These are phyloP conservation scores for Otolemur crassicaudatus DNA, from an alignment of 2,797 vertebrate species.

Conservation along the genomic window DNA sequence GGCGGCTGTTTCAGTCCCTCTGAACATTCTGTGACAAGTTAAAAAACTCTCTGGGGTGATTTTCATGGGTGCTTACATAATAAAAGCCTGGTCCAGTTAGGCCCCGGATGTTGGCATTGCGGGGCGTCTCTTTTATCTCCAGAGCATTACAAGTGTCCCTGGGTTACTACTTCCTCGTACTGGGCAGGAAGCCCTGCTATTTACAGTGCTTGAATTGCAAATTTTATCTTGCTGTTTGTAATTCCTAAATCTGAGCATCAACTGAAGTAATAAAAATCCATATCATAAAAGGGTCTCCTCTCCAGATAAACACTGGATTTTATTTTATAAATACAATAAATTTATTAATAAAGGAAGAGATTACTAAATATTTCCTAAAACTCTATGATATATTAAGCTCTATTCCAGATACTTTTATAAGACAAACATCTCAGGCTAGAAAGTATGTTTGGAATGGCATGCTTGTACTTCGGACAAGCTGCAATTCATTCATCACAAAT, in stretches of 20 bases:
- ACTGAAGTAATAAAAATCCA: background rate
- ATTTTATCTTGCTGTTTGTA: background rate
- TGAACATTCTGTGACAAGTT: background rate
- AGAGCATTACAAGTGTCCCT: background rate
- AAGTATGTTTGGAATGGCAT: background rate
- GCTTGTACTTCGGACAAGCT: background rate
- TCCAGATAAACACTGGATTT: constrained; percentile 4
- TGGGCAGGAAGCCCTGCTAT: background rate
- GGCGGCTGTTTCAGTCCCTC: background rate
- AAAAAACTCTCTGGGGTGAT: background rate
- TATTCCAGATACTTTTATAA: background rate
- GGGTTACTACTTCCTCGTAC: background rate
- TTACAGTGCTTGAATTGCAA: background rate
- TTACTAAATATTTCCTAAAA: background rate
- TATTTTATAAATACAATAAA: background rate
- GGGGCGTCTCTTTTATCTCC: background rate
- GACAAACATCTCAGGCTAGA: background rate
- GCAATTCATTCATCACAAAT: background rate
- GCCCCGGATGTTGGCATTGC: background rate
- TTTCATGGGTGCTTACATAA: background rate
- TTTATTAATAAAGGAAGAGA: constrained; percentile 12
- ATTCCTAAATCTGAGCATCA: background rate
- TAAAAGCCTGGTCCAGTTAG: background rate
- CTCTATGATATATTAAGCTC: background rate
- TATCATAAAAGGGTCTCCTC: background rate